Evolutionary conservation across 2,113 vertebrate species (phyloP).

Genomic region (Grus americana): DNA sequence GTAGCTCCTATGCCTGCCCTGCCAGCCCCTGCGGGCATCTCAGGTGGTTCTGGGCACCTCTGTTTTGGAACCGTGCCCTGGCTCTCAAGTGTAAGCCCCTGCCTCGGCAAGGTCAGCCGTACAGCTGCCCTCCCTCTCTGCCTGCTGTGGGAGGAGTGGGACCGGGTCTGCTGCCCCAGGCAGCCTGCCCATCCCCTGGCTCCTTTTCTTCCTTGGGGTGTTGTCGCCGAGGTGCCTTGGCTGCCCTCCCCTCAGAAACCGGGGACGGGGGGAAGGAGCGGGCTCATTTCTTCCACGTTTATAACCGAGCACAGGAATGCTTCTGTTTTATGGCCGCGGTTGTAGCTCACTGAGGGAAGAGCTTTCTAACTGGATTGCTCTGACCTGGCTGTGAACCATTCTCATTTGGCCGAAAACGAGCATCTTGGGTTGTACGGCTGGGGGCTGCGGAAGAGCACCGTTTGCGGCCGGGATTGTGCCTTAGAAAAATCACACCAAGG

Average conservation of each 20-base stretch:
- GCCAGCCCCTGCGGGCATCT: neutral
- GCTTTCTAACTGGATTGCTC: neutral
- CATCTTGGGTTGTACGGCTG: neutral
- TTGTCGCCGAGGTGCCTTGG: neutral
- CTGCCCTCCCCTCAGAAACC: neutral
- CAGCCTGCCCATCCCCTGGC: neutral
- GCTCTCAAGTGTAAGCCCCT: neutral
- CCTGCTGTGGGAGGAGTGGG: neutral
- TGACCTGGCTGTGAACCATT: conserved; percentile 59
- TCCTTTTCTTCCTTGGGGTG: neutral
- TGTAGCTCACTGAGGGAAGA: conserved; percentile 37
- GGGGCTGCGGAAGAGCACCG: neutral
- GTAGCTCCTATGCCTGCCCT: neutral
- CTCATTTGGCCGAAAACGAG: neutral
- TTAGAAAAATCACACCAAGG: neutral
- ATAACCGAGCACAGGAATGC: neutral
- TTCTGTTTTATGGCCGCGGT: neutral
- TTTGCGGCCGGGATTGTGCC: neutral
- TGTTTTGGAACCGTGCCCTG: rapidly evolving
- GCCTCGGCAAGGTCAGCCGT: neutral
- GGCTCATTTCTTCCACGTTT: conserved; percentile 23
- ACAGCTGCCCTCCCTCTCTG: neutral
- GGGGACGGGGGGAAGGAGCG: neutral
- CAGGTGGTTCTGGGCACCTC: neutral
- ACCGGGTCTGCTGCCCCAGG: neutral